phyloP scores from a whole-genome alignment of 2,113 vertebrate genomes.

The Caretta caretta region DNA sequence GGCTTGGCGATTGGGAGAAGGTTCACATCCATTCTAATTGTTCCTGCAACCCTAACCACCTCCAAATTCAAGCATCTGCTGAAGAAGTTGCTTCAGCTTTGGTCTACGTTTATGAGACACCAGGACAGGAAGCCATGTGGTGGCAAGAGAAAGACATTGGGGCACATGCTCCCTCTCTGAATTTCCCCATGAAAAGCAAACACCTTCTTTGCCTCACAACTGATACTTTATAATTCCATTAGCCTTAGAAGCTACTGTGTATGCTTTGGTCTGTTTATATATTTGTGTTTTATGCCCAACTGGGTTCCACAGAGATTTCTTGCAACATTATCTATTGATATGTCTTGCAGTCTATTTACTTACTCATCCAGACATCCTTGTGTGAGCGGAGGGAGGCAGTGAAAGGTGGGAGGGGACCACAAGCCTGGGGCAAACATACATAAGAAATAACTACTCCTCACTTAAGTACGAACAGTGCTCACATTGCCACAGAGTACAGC shows the following conservation, averaged over 20 bases:
- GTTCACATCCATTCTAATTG: background rate
- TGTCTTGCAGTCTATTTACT: background rate
- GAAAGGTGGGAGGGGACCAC: background rate
- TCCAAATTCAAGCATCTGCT: background rate
- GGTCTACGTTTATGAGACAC: background rate
- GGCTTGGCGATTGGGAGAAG: fast-evolving
- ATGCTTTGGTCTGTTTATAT: background rate
- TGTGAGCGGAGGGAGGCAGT: background rate
- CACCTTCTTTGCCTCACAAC: background rate
- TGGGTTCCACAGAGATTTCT: constrained; percentile 10
- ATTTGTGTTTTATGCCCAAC: background rate
- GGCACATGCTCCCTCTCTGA: background rate
- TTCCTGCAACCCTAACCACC: background rate
- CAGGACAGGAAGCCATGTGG: background rate
- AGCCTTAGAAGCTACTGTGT: background rate
- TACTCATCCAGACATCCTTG: background rate
- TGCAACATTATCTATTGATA: background rate
- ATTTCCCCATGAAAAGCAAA: background rate
- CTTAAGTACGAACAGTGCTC: background rate
- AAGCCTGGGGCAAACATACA: background rate
- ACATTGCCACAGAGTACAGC: background rate
- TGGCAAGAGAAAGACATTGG: background rate
- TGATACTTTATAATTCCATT: background rate
- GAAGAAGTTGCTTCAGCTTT: background rate
- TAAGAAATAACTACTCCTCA: background rate